Base-by-base conservation (phyloP, 2,888 invertebrate genomes). In the Sericinus montela region DNA sequence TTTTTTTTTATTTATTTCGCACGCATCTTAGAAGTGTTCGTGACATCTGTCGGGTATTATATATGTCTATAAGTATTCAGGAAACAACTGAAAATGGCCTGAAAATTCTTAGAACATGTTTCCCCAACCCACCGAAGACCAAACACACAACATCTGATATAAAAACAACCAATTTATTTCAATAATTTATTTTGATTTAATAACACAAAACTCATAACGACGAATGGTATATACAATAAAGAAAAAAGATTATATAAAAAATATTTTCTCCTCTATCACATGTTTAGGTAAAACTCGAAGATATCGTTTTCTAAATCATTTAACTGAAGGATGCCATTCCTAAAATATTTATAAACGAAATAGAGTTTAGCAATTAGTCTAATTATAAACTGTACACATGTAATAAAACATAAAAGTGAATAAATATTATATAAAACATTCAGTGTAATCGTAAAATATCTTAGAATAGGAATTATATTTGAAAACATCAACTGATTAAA, bases 181-280 rank as follows among this genome's bases (percentile, higher is more conserved):
- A 11, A 45, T 48, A 34, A 37, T 40, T 44, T 28, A 41, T 54
- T 56, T 62, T 67, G 65, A 66, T 72, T 75, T 70, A 67, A 85
- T 79, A 86, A 76, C 69, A 64, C 69, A 36, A 29, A 48, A 13
- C 39, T 30, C 37, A 28, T 69, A 67, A 63, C 56, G 53, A 58
- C 56, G 49, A 52, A 59, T 53, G 58, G 56, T 59, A 63, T 59
- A 63, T 61, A 65, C 57, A 58, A 57, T 63, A 64, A 64, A 61
- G 54, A 58, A 55, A 32, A 59, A 59, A 53, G 48, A 55, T 48
- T 52, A 53, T 53, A 54, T 54, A 58, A 55, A 56, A 62, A 62
- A 58, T 62, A 64, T 63, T 58, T 60, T 54, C 53, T 53, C 55
- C 55, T 57, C 53, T 69, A 69, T 71, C 72, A 72, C 72, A 72